A percentile compares a stretch with the other conserved stretches of the same genome.
phyloP scores from a whole-genome alignment of 1,140 invertebrate species.

The Drosophila erecta region DNA sequence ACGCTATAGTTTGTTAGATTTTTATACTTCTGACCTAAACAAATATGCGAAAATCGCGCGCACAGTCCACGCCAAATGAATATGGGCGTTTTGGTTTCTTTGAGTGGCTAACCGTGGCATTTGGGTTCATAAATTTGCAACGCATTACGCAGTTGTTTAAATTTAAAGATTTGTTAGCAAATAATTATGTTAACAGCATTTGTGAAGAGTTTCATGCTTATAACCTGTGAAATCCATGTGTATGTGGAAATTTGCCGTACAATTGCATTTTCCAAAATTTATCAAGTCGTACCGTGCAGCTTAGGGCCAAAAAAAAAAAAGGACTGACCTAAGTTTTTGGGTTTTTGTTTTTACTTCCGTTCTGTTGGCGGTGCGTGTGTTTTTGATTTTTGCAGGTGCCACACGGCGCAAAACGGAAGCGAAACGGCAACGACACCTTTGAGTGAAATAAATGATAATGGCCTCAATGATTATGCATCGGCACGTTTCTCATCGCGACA shows the following conservation, averaged over 20 bases:
- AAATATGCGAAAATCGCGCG: conserved; percentile 47
- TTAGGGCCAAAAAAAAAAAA: conserved; percentile 6
- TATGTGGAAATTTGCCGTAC: no score
- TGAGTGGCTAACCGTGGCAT: conserved; percentile 21
- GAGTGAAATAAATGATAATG: conserved; percentile 83
- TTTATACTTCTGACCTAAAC: conserved; percentile 66
- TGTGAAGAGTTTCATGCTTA: no score
- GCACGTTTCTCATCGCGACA: conserved; percentile 78
- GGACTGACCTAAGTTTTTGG: conserved; percentile 10
- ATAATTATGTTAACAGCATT: no score
- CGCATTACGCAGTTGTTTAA: no score
- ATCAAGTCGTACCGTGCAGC: not conserved
- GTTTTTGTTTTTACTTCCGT: conserved; percentile 14
- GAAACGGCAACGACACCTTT: conserved; percentile 67
- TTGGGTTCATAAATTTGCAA: conserved; percentile 19
- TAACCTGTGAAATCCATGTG: no score
- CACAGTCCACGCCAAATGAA: not conserved
- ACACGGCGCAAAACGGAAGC: conserved; percentile 9
- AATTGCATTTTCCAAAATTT: not conserved
- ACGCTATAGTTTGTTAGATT: conserved; percentile 34
- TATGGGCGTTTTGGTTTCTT: not conserved
- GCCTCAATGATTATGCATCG: conserved; percentile 81
- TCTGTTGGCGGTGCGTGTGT: conserved; percentile 61
- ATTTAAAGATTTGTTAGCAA: no score
- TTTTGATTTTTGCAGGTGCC: conserved; percentile 72